Base-by-base conservation (phyloP, 1,140 invertebrate species). In the Drosophila sp. region DNA sequence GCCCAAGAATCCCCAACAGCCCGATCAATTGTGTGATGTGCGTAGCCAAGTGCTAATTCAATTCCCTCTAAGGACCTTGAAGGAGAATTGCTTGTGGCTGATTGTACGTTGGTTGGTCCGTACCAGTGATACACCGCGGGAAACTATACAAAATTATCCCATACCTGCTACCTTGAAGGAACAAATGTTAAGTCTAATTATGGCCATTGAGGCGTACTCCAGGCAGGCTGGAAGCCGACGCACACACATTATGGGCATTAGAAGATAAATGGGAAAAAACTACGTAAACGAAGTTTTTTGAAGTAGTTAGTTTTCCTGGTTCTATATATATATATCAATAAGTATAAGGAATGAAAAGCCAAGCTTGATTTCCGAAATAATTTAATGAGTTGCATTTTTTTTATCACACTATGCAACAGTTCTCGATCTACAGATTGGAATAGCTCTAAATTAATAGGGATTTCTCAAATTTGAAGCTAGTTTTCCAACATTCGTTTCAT, bases 321-420 rank as follows among this genome's bases (percentile, higher is more conserved):
- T 50, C 23, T 50, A 50, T 25, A 38, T 25, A 47, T 47, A 44
- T 23, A 44, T 23, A 23, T 32, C 23, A 5, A 47, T 47, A 57
- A 35, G 29, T 29, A n/a, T 73, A 60, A 35, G 76, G 66, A 71
- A 55, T 66, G 66, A 68, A 65, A 70, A 76, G 72, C 64, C 75
- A 81, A 65, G 71, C 78, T 90, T 76, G 55, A 82, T 72, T 86
- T 82, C 75, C 75, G 82, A 90, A 90, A 81, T 82, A 72, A 79
- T 86, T 74, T 79, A 76, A 73, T 50, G 27, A 50, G 6, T 27
- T 50, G 44, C 25, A 50, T 50, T 50, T 27, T 50, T 38, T 50
- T 23, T 27, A 27, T 3, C 7, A 27, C 44, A 25, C 44, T 50
- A 50, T 50, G 44, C 44, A 50, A 50, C 44, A 50, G n/a, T 35